A percentile compares a stretch with the other conserved stretches of the same genome.
Evolutionary conservation across 2,888 invertebrate species (phyloP).

Genomic region (Brachyopa scutellaris): DNA sequence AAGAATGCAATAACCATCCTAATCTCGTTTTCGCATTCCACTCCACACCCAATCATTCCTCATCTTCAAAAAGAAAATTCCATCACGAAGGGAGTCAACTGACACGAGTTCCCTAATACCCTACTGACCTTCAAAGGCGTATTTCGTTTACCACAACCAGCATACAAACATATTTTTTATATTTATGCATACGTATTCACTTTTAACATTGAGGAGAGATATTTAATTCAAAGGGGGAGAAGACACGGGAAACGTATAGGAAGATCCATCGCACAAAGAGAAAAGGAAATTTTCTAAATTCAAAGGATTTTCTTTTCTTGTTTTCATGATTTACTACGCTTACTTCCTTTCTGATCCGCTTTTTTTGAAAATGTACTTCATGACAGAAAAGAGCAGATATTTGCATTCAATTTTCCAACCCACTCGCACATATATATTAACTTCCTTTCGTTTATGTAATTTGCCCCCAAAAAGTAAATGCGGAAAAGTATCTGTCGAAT

Average conservation of each 20-base stretch:
- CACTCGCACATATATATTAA: neutral
- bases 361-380: conserved; percentile 15
- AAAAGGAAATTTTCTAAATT: conserved; percentile 28
- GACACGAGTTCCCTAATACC: conserved; percentile 24
- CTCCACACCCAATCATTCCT: neutral
- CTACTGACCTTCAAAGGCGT: conserved; percentile 24
- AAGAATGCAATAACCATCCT: neutral
- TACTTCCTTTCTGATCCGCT: conserved; percentile 36
- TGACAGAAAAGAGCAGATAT: conserved; percentile 13
- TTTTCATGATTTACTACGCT: conserved; percentile 17
- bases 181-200: neutral
- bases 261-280: conserved; percentile 1
- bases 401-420: conserved; percentile 8
- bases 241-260: neutral
- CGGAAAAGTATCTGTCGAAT: conserved; percentile 1
- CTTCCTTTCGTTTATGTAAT: conserved; percentile 15
- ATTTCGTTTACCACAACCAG: conserved; percentile 1
- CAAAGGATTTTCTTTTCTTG: conserved; percentile 33
- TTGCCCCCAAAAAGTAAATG: neutral
- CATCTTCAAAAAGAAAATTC: conserved; percentile 11
- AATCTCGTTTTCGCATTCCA: conserved; percentile 7
- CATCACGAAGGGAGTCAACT: neutral
- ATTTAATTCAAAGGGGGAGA: neutral
- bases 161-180: neutral
- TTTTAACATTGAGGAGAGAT: conserved; percentile 14